phyloP scores from a whole-genome alignment of 2,797 vertebrate species.

The Poeciliopsis turneri region DNA sequence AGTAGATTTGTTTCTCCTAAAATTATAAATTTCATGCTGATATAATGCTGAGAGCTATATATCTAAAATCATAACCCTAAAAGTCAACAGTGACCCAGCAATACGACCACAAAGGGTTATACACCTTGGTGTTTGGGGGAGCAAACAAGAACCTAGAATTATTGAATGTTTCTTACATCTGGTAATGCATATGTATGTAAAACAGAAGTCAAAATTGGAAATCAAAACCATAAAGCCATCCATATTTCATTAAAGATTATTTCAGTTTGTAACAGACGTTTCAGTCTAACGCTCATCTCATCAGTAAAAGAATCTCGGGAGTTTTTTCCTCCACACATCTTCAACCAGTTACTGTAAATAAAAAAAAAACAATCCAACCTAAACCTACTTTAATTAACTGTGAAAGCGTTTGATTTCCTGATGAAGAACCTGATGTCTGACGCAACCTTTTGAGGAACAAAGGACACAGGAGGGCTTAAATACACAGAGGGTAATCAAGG shows the following conservation, averaged over 20 bases:
- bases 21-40: background rate
- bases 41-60: no score
- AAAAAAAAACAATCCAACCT: background rate
- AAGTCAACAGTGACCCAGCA: background rate
- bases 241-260: constrained; percentile 32
- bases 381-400: constrained; percentile 12
- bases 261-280: constrained; percentile 31
- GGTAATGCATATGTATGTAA: background rate
- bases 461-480: no score
- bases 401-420: constrained; percentile 74
- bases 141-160: background rate
- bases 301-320: constrained; percentile 35
- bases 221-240: background rate
- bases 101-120: background rate
- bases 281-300: constrained; percentile 35
- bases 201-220: background rate
- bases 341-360: background rate
- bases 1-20: background rate
- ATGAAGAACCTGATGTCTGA: constrained; percentile 92
- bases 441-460: constrained; percentile 75
- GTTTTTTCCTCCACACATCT: background rate
- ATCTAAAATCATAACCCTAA: background rate
- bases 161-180: background rate
- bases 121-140: background rate
- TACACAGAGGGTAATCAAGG: no score